Evolutionary conservation across 35 echinoderm and acorn worm genomes (phyloP).

Genomic region (Strongylocentrotus purpuratus): DNA sequence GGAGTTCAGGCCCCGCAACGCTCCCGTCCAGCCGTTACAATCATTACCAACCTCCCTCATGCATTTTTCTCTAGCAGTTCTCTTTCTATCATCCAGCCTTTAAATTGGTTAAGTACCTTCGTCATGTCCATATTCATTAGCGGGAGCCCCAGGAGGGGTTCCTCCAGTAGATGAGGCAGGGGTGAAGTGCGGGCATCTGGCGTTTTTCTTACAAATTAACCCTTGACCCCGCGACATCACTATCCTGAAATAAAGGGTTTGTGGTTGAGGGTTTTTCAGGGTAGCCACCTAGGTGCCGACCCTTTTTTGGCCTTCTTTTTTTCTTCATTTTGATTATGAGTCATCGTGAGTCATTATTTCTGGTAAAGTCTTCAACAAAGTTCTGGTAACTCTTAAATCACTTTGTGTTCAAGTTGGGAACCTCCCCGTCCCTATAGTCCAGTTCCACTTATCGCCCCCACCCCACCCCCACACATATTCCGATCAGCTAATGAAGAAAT

Average conservation of each 20-base stretch:
- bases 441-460: background rate
- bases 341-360: background rate
- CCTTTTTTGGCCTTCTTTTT: background rate
- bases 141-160: background rate
- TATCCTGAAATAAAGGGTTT: background rate
- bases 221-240: background rate
- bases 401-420: background rate
- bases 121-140: background rate
- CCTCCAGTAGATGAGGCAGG: background rate
- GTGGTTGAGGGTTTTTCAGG: background rate
- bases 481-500: background rate
- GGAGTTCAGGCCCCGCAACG: background rate
- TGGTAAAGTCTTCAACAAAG: background rate
- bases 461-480: background rate
- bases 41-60: background rate
- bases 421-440: background rate
- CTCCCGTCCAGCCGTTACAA: background rate
- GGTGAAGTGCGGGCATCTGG: background rate
- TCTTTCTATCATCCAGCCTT: background rate
- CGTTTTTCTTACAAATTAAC: slow-evolving; percentile 5
- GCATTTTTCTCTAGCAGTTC: background rate
- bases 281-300: background rate
- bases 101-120: slow-evolving; percentile 5
- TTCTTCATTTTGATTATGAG: background rate
- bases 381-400: background rate